Evolutionary conservation across 2,797 vertebrate species (phyloP).

Genomic region (Vipera ursinii): DNA sequence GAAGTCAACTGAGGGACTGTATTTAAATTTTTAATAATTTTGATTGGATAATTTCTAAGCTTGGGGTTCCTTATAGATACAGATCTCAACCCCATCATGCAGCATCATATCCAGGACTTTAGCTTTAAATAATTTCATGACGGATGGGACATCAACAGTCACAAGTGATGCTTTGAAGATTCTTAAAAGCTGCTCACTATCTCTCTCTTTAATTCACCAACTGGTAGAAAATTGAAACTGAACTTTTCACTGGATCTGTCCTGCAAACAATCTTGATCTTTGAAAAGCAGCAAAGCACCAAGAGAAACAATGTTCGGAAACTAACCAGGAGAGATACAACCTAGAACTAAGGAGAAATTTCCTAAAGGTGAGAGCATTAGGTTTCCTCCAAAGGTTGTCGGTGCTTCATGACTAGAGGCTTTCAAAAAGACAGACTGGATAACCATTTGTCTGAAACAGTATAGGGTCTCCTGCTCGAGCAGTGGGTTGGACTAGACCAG

Average conservation of each 20-base stretch:
- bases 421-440: neutral
- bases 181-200: neutral
- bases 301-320: neutral
- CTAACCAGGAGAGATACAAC: neutral
- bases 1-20: neutral
- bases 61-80: neutral
- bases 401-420: neutral
- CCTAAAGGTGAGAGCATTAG: no score
- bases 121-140: no score
- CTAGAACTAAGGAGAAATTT: neutral
- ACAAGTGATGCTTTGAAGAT: neutral
- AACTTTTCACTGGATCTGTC: neutral
- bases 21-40: neutral
- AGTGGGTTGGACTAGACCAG: neutral
- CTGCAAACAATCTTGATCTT: neutral
- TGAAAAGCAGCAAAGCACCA: neutral
- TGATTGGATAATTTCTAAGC: neutral
- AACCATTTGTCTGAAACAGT: neutral
- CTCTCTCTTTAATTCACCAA: neutral
- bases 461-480: neutral
- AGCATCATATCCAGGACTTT: no score
- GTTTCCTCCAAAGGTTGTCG: no score
- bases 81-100: neutral
- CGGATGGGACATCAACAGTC: neutral
- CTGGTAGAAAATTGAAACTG: neutral